phyloP scores from a whole-genome alignment of 2,888 invertebrate genomes.

The Apocheima hispidaria region DNA sequence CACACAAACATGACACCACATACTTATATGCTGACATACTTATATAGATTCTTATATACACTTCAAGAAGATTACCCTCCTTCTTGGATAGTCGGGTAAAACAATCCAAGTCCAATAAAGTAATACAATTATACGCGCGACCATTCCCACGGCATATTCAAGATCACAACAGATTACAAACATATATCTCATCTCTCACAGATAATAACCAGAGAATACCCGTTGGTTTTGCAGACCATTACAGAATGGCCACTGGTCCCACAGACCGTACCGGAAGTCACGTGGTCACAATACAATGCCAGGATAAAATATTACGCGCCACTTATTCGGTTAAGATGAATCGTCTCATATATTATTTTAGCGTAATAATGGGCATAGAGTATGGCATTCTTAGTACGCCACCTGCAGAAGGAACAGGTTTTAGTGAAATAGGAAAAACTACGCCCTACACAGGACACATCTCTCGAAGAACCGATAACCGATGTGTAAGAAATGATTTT shows the following conservation, averaged over 20 bases:
- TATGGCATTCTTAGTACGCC: constrained; percentile 43
- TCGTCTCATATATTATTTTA: constrained; percentile 80
- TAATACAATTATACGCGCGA: constrained; percentile 12
- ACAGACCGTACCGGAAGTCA: constrained; percentile 63
- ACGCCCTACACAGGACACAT: not conserved
- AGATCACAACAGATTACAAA: constrained; percentile 38
- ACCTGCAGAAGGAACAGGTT: constrained; percentile 43
- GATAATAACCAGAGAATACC: constrained; percentile 34
- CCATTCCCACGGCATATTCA: constrained; percentile 33
- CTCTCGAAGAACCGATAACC: too few relatives aligned
- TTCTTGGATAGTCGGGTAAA: too few relatives aligned
- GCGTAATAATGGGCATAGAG: constrained; percentile 69
- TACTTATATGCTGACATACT: too few relatives aligned
- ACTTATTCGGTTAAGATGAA: constrained; percentile 77
- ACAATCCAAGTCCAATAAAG: constrained; percentile 11
- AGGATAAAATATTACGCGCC: constrained; percentile 69
- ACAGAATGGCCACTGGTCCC: constrained; percentile 18
- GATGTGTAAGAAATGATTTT: too few relatives aligned
- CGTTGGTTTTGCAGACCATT: constrained; percentile 45
- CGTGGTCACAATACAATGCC: constrained; percentile 62
- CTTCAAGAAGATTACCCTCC: too few relatives aligned
- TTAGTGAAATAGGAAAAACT: not conserved
- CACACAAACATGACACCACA: too few relatives aligned
- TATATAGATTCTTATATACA: too few relatives aligned
- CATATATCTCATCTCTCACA: constrained; percentile 39